Base-by-base conservation (phyloP, 2,888 invertebrate species). In the Scaptomyza cyrtandrae region DNA sequence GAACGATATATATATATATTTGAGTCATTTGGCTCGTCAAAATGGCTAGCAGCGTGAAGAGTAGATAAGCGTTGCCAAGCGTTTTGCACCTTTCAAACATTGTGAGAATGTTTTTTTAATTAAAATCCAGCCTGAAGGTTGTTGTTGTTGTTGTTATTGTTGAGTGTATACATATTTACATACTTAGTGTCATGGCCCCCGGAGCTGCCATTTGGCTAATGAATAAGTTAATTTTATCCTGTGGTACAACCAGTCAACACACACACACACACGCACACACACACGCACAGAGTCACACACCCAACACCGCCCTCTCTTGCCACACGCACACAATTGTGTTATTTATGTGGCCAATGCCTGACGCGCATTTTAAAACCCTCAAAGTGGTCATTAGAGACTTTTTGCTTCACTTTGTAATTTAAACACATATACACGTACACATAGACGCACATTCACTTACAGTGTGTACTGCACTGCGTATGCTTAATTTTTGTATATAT, bases 301-400 rank as follows among this genome's bases (percentile, higher is more conserved):
- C 24, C 24, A 24, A 24, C 2, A 2, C 24, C 24, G 24, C 4
- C 27, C 13, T 7, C 7, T 37, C 27, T 2, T 11, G 31, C 11
- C 19, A 35, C 49, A 10, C 24, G 14, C 61, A 53, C 33, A n/a
- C 60, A 53, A 67, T 65, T 73, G 67, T 76, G 86, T 83, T 83
- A 84, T 83, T 83, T 88, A 88, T 88, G 84, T 75, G 80, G 80
- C 74, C 70, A 71, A 80, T 88, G 88, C 68, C 88, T 82, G 82
- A 86, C 82, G 84, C 86, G 86, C 86, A 80, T 88, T 83, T 83
- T 86, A 83, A 83, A 83, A 75, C 86, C 83, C 89, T 87, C 85
- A 85, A 85, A 89, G 86, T 85, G 88, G 89, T 89, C 88, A 88
- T 88, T 85, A 88, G 89, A 75, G 89, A 85, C 77, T 81, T 79